phyloP scores from a whole-genome alignment of 2,888 invertebrate genomes.

The Rosalia funebris region DNA sequence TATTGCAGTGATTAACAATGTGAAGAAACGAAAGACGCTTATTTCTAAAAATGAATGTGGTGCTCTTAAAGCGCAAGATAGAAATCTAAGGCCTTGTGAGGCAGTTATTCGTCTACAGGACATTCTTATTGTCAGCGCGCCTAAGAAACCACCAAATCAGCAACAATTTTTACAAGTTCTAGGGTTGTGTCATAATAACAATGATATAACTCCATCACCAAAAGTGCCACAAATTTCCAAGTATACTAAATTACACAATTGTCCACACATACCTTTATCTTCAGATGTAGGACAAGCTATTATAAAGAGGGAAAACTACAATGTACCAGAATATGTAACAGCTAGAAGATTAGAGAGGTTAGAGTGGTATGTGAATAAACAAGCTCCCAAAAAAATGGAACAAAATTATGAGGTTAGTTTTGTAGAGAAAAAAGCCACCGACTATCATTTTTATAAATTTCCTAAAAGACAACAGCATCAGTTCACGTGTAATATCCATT shows the following conservation, averaged over 20 bases:
- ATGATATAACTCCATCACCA: background rate
- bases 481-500: conserved; percentile 29
- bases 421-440: conserved; percentile 37
- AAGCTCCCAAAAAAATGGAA: conserved; percentile 21
- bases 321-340: conserved; percentile 46
- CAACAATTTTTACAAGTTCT: conserved; percentile 21
- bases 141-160: background rate
- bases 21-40: conserved; percentile 15
- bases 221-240: background rate
- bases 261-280: conserved; percentile 53
- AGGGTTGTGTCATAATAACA: conserved; percentile 6
- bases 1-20: background rate
- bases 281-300: conserved; percentile 54
- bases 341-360: conserved; percentile 48
- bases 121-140: background rate
- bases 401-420: conserved; percentile 34
- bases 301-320: conserved; percentile 42
- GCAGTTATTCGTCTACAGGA: conserved; percentile 12
- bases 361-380: conserved; percentile 53
- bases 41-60: conserved; percentile 16
- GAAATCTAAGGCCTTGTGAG: background rate
- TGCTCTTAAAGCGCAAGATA: background rate
- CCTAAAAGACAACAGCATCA: conserved; percentile 48
- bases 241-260: conserved; percentile 31
- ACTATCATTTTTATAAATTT: conserved; percentile 41